These are phyloP conservation scores for Crotalus horridus DNA, from an alignment of 2,113 vertebrate species.

Conservation along the genomic window DNA sequence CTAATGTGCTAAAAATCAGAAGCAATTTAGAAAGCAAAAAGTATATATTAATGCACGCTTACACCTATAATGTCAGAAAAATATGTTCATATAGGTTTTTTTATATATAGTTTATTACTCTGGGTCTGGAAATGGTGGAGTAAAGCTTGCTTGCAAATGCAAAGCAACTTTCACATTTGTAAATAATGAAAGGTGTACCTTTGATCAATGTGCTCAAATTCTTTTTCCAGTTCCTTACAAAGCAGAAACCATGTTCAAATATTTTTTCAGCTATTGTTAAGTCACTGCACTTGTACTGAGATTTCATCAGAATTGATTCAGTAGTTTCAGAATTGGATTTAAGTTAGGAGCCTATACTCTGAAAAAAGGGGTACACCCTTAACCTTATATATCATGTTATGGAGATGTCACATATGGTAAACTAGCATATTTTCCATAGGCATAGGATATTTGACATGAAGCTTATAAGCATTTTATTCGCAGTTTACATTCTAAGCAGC, in stretches of 20 bases:
- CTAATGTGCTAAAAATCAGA: not conserved
- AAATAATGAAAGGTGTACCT: not conserved
- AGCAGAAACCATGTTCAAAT: not conserved
- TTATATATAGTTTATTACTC: not conserved
- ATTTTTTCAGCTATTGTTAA: not conserved
- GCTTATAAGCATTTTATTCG: not conserved
- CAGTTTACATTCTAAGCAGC: not conserved
- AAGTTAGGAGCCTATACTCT: not conserved
- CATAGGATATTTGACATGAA: not conserved
- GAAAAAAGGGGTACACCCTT: too few species aligned
- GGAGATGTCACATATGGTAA: not conserved
- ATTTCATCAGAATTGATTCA: not conserved
- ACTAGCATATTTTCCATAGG: not conserved
- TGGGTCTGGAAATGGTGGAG: not conserved
- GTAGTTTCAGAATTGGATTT: not conserved
- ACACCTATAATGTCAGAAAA: not conserved
- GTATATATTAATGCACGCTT: not conserved
- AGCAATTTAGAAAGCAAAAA: not conserved
- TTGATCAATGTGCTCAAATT: not conserved
- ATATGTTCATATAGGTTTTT: not conserved
- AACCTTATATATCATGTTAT: not conserved
- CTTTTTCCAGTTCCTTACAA: not conserved
- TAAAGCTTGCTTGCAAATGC: not conserved
- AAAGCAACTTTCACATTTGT: too few species aligned
- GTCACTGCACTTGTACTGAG: not conserved